Conservation (phyloP, 2,113 vertebrate species). For the Gymnogyps californianus region DNA sequence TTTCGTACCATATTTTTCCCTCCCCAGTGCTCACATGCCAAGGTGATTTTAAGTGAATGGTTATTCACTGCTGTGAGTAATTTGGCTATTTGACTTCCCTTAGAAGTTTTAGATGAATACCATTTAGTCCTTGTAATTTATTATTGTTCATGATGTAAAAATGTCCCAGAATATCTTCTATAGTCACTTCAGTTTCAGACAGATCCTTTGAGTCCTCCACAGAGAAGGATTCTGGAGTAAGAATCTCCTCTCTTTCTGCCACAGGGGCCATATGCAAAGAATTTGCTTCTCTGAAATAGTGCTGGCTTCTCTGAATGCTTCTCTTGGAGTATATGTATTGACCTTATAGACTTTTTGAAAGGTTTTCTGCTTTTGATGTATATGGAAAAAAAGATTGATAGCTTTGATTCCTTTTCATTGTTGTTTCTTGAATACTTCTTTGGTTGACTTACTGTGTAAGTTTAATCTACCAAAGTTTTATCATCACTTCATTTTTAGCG, state of each 20-base stretch:
- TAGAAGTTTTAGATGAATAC: background rate
- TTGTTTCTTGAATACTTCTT: background rate
- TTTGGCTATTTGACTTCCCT: background rate
- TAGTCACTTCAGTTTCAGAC: background rate
- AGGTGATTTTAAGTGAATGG: background rate
- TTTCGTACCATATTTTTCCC: background rate
- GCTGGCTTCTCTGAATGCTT: background rate
- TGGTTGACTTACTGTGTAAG: background rate
- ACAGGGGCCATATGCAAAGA: background rate
- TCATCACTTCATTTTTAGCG: background rate
- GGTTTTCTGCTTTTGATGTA: background rate
- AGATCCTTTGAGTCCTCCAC: background rate
- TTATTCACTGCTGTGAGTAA: background rate
- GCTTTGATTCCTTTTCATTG: background rate
- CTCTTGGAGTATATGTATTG: background rate
- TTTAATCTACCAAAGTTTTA: background rate
- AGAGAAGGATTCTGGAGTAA: background rate
- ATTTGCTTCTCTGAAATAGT: background rate
- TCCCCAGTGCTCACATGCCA: background rate
- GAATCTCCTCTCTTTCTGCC: background rate
- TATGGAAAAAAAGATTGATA: background rate
- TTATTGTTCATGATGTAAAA: background rate
- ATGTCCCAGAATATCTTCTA: background rate
- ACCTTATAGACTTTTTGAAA: background rate
- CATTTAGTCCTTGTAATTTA: background rate